Evolutionary conservation across 2,888 invertebrate genomes (phyloP), one percentile per base, ranked within the genome.

Genomic region (Athalia circularis): DNA sequence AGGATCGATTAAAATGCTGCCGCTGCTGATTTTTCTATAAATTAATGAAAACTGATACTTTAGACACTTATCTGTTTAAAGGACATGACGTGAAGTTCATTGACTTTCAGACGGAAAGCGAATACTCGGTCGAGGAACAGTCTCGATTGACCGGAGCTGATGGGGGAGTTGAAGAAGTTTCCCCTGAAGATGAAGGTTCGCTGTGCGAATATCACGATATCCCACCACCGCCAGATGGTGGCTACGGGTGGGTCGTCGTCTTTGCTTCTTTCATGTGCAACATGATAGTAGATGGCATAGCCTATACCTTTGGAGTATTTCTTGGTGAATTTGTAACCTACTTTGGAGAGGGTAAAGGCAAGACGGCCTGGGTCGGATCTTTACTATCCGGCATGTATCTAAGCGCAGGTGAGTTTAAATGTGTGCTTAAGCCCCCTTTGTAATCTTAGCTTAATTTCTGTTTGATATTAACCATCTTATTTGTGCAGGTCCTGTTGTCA

Each of bases 301-400:
- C 98, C n/a, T 99, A 99, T 91, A 97, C 98, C 6, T 99, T 99
- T 91, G 99, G 99, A 77, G 96, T 99, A 87, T 97, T 97, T 92
- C 93, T 97, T 67, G 93, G 94, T 48, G 94, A 96, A 86, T 95
- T 97, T 86, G 96, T 96, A 80, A 92, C 91, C 3, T 94, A 94
- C 88, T 99, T 97, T 89, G 94, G 94, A 45, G 96, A 96, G 88
- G 96, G 96, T 77, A 96, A 96, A 87, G 96, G 96, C 77, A 96
- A 94, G 82, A 95, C 96, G 57, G 97, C 99, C 70, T 97, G 98
- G 96, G 96, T 98, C 79, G 98, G 98, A 83, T 98, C 98, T 83
- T 93, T 99, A 77, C 93, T 99, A 57, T 97, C 98, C 82, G 99
- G 99, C 83, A 96, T 97, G 91, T 99, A 99, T 92, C 93, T 99